Evolutionary conservation across 2,888 invertebrate species (phyloP), one percentile per base, ranked within the genome.

Genomic region (Hesperia comma): DNA sequence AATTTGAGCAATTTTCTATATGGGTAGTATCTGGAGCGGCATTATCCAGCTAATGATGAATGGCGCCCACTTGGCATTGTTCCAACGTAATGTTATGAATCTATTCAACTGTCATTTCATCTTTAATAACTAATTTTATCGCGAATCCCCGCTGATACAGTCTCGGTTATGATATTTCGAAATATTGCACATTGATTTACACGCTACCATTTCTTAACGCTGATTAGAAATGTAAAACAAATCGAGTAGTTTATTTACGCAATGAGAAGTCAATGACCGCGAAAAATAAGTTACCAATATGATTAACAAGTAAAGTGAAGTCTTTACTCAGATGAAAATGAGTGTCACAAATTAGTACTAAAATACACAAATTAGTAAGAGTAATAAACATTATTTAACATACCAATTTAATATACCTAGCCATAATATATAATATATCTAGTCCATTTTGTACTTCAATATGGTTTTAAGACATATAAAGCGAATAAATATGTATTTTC

Each of bases 21-120:
- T 17, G 41, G 58, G n/a, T 41, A 17, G 32, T 64, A 64, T 51
- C 64, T 64, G 41, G 57, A 64, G 41, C 46, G 55, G 46, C 19
- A 66, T 63, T 67, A 57, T 67, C 51, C 40, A 51, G 51, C 61
- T 72, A 69, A 68, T 69, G 70, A 71, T 68, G 70, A 72, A 71
- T 68, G 71, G 57, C 63, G 67, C 53, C 49, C 58, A 37, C 68
- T 64, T 73, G 72, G 73, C 73, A 32, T 10, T 8, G 7, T 53
- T 68, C 73, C 73, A 73, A 57, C 40, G 57, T 53, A 67, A 67
- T 73, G 73, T 69, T 72, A 68, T 70, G 73, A 69, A 71, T 70
- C 68, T 71, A 64, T 64, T 64, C 64, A 41, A 64, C 57, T 58
- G 64, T 64, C 64, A 58, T 64, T 58, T 64, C 64, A 64, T 58